Base-by-base conservation (phyloP, 2,113 vertebrate genomes). In the Bubo scandiacus region DNA sequence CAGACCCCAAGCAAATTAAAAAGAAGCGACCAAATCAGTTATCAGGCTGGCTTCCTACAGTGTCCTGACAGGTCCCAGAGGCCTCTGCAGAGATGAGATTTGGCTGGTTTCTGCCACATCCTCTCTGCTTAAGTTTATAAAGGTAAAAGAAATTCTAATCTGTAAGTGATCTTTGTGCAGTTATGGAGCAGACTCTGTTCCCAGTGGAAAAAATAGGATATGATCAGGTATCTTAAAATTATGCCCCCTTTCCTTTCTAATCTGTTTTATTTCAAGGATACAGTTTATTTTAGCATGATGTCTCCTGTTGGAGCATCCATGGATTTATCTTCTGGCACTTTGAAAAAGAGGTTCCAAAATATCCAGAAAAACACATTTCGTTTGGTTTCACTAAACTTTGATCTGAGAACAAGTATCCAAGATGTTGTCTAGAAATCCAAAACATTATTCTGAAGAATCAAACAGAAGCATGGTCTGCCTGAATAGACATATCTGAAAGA, bases 1-100 rank as follows among this genome's bases (percentile, higher is more conserved):
- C 12, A 32, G 77, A 80, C 38, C 65, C 36, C 77, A 78, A 96
- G 79, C 73, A 95, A 96, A 97, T 96, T 93, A 96, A 93, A 96
- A 88, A 88, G 79, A 95, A 93, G 91, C 75, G 82, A 83, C 81
- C 84, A 86, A 86, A 86, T 51, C 17, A 26, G 81, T 82, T 87
- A 57, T 38, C 61, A 58, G 84, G 78, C 59, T 81, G 81, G 29
- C 47, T 84, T 91, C 71, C 61, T 40, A 11, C 42, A 17, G 65
- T 30, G 42, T 90, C 86, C 94, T 96, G 97, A 84, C 94, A 91
- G 83, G 77, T 55, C 88, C 92, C 94, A 72, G 83, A 70, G 93
- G 82, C 73, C 61, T 86, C 80, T 70, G 65, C 49, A 82, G 75
- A n/a, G 80, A 73, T 17, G 59, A 45, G 77, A 22, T 42, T 67